Evolutionary conservation across 2,113 vertebrate genomes (phyloP).

Genomic region (Esox niger): DNA sequence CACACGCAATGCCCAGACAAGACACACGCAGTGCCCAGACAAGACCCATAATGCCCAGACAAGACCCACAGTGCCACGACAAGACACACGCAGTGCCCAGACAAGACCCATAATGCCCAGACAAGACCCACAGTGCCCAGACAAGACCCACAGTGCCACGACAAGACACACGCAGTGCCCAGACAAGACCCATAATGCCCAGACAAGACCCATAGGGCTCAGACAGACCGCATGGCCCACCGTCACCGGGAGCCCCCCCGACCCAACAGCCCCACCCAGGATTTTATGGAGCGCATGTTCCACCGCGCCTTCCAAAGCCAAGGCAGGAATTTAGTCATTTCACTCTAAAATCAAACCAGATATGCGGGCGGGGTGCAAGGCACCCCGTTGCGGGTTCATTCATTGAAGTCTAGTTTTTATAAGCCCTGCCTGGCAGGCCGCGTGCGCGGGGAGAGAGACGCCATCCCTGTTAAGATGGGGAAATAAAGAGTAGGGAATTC

Average conservation of each 20-base stretch:
- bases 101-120: too few relatives aligned
- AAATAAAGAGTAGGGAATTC: background rate
- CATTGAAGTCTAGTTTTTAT: conserved; percentile 67
- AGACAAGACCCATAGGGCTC: conserved; percentile 21
- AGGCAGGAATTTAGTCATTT: conserved; percentile 57
- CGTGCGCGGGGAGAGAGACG: conserved; percentile 44
- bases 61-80: too few relatives aligned
- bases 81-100: too few relatives aligned
- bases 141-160: conserved; percentile 60
- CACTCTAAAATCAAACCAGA: conserved; percentile 67
- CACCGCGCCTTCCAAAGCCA: conserved; percentile 45
- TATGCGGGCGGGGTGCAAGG: conserved; percentile 43
- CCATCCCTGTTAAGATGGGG: background rate
- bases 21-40: too few relatives aligned
- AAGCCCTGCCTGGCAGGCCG: conserved; percentile 60
- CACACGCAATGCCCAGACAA: too few relatives aligned
- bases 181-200: conserved; percentile 15
- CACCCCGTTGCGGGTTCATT: conserved; percentile 62
- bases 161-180: conserved; percentile 5
- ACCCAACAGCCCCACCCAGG: conserved; percentile 47
- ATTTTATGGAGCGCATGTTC: conserved; percentile 64
- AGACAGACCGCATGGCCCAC: conserved; percentile 17
- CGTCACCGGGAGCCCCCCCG: conserved; percentile 1
- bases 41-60: too few relatives aligned
- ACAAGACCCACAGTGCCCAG: too few relatives aligned